Conservation (phyloP, 2,113 vertebrate species). For the Trematocara macrostoma region DNA sequence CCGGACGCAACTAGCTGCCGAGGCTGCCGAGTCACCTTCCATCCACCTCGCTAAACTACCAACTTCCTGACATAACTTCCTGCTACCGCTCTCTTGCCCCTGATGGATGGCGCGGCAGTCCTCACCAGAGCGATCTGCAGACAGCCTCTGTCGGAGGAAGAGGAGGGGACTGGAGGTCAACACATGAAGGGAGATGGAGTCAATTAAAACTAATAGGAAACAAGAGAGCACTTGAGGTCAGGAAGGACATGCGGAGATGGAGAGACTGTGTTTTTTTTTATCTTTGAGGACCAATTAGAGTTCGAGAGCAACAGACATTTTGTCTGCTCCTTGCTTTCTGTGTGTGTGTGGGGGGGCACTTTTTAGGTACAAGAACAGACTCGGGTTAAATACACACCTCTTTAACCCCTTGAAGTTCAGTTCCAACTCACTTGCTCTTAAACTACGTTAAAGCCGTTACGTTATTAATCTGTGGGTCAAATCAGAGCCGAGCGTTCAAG, state of each 20-base stretch:
- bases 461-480: neutral
- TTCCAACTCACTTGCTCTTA: neutral
- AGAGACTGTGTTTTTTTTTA: neutral
- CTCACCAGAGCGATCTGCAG: neutral
- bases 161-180: neutral
- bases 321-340: neutral
- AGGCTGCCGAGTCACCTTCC: conserved; percentile 52
- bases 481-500: neutral
- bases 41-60: conserved; percentile 14
- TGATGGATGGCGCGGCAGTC: neutral
- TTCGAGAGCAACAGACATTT: neutral
- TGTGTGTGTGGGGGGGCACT: neutral
- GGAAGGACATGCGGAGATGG: neutral
- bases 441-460: neutral
- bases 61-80: conserved; percentile 27
- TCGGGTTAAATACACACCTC: neutral
- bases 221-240: conserved; percentile 23
- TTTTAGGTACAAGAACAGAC: neutral
- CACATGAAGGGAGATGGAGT: conserved; percentile 34
- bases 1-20: conserved; percentile 7
- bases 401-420: neutral
- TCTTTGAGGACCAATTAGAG: conserved; percentile 28
- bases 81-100: neutral
- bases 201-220: conserved; percentile 62
- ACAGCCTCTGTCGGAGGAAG: conserved; percentile 13